These are phyloP conservation scores for Pelecanus crispus DNA, from an alignment of 2,113 vertebrate species.

Conservation along the genomic window DNA sequence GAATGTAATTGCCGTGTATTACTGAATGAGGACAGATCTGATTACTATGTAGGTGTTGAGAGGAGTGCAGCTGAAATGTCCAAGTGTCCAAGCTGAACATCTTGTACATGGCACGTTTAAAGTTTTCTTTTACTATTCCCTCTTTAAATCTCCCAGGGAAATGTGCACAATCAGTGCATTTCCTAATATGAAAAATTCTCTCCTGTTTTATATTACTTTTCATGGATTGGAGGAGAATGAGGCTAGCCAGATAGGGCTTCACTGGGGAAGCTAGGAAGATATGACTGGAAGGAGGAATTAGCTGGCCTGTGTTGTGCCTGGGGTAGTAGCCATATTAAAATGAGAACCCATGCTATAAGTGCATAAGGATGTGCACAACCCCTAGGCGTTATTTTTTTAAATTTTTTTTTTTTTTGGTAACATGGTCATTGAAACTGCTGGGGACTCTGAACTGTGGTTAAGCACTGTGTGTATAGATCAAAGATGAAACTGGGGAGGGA, in stretches of 20 bases:
- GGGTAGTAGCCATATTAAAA: background rate
- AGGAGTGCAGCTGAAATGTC: background rate
- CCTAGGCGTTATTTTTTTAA: no score
- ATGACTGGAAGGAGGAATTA: background rate
- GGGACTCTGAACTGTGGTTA: background rate
- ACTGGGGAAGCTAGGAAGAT: background rate
- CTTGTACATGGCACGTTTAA: rapidly evolving
- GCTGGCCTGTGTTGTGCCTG: background rate
- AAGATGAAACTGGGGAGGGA: background rate
- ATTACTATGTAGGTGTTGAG: background rate
- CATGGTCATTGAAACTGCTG: background rate
- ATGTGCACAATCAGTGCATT: background rate
- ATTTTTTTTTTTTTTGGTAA: background rate
- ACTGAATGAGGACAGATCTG: background rate
- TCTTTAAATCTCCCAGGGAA: background rate
- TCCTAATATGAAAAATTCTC: background rate
- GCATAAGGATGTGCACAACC: background rate
- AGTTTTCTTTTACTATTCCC: background rate
- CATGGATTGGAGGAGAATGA: background rate
- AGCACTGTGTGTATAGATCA: background rate
- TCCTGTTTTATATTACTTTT: background rate
- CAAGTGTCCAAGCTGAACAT: background rate
- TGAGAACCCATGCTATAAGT: background rate
- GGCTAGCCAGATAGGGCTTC: background rate
- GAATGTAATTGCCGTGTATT: background rate